phyloP scores from a whole-genome alignment of 2,888 invertebrate species.

The Cantharis flavilabris region DNA sequence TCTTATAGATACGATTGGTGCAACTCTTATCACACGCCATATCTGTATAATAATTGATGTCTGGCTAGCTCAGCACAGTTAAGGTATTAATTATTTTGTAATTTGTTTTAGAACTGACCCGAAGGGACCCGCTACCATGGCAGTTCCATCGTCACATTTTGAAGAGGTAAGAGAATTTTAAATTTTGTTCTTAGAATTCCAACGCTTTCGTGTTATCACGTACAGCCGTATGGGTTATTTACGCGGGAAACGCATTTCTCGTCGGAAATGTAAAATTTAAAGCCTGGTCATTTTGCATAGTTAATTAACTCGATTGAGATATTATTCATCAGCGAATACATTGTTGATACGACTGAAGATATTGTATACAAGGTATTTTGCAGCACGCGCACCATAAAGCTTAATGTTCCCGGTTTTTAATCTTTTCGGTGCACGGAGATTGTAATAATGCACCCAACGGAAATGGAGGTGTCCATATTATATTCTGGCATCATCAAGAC shows the following conservation, averaged over 20 bases:
- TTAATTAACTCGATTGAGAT: not conserved
- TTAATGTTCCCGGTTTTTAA: not conserved
- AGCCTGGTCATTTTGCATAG: not conserved
- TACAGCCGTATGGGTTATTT: not conserved
- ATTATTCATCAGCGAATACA: not conserved
- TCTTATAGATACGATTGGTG: not conserved
- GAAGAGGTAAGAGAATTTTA: conserved; percentile 39
- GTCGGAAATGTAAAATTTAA: not conserved
- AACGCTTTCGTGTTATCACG: not conserved
- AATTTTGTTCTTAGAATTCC: conserved; percentile 4
- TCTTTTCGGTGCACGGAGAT: not conserved
- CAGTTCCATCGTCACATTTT: conserved; percentile 34
- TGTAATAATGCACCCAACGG: conserved; percentile 18
- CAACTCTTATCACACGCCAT: conserved; percentile 41
- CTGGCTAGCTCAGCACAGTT: conserved; percentile 13
- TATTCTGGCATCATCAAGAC: conserved; percentile 29
- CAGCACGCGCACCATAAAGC: not conserved
- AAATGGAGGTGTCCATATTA: conserved; percentile 37
- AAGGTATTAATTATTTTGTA: conserved; percentile 34
- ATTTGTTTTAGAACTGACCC: conserved; percentile 39
- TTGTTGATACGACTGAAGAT: not conserved
- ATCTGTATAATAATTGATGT: conserved; percentile 32
- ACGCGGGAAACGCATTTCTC: not conserved
- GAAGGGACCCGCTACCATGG: conserved; percentile 36
- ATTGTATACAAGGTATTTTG: not conserved